Evolutionary conservation across 1,140 invertebrate genomes (phyloP).

Genomic region (Polypedilum pembai): DNA sequence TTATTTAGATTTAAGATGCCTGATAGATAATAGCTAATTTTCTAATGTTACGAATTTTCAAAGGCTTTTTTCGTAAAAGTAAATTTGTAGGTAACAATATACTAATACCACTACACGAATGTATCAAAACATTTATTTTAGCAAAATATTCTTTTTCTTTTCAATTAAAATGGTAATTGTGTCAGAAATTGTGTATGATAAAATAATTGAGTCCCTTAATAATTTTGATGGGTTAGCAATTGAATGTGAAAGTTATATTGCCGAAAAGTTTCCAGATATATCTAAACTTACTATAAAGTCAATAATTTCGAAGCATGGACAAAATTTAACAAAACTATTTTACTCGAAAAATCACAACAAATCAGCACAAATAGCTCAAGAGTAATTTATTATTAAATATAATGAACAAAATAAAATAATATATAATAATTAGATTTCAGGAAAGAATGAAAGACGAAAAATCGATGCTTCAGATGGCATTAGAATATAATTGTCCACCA

Average conservation of each 20-base stretch:
- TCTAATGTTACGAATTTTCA: too few relatives aligned
- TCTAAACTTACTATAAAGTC: constrained; percentile 46
- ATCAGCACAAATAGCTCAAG: constrained; percentile 30
- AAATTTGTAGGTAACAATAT: too few relatives aligned
- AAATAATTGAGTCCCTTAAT: constrained; percentile 36
- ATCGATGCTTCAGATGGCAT: constrained; percentile 52
- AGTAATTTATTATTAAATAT: too few relatives aligned
- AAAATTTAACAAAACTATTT: constrained; percentile 44
- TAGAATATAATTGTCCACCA: constrained; percentile 51
- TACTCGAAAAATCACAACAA: constrained; percentile 37
- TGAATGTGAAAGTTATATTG: constrained; percentile 43
- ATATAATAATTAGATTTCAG: too few relatives aligned
- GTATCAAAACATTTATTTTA: not conserved
- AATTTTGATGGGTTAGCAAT: constrained; percentile 37
- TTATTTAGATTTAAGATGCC: too few relatives aligned
- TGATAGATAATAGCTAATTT: too few relatives aligned
- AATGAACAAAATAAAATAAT: too few relatives aligned
- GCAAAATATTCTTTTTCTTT: not conserved
- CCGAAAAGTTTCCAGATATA: constrained; percentile 41
- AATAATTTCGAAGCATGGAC: constrained; percentile 46
- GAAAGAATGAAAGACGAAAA: constrained; percentile 37
- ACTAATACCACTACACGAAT: not conserved
- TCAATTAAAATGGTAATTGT: not conserved
- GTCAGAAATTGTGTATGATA: not conserved
- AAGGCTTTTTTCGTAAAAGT: too few relatives aligned